These are phyloP conservation scores for Dendroctonus ponderosae DNA, from an alignment of 1,140 invertebrate genomes.

Conservation along the genomic window DNA sequence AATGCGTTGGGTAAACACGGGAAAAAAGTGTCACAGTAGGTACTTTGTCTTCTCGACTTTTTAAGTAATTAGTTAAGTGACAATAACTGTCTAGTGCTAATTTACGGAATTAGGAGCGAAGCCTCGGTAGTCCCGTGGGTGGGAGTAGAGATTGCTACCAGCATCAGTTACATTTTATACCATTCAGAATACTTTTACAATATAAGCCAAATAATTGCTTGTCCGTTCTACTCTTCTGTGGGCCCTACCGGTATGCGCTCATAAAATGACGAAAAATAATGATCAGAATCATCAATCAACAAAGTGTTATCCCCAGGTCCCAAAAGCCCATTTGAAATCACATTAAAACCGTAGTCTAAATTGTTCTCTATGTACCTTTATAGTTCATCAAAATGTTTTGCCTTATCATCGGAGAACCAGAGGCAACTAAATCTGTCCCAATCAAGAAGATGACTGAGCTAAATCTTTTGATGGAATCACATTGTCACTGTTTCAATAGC, in stretches of 20 bases:
- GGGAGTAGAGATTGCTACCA: no score
- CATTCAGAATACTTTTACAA: no score
- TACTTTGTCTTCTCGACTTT: constrained; percentile 21
- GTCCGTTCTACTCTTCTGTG: no score
- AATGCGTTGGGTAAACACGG: constrained; percentile 14
- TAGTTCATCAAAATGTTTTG: constrained; percentile 32
- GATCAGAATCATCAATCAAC: no score
- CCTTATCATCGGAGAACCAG: constrained; percentile 37
- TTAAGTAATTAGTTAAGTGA: constrained; percentile 22
- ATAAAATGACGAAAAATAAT: no score
- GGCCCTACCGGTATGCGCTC: no score
- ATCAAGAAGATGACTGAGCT: constrained; percentile 41
- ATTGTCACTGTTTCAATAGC: constrained; percentile 40
- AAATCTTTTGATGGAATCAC: constrained; percentile 39
- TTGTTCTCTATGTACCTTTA: constrained; percentile 15
- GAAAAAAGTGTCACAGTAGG: constrained; percentile 24
- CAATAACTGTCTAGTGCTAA: constrained; percentile 10
- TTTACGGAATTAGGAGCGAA: neutral
- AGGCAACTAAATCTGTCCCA: constrained; percentile 41
- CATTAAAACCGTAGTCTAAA: constrained; percentile 11
- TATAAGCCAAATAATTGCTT: no score
- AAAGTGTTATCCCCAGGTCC: no score
- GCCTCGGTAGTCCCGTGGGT: no score
- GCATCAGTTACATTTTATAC: no score
- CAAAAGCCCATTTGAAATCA: constrained; percentile 1